phyloP scores from a whole-genome alignment of 2,888 invertebrate genomes.

The Hololepta plana region DNA sequence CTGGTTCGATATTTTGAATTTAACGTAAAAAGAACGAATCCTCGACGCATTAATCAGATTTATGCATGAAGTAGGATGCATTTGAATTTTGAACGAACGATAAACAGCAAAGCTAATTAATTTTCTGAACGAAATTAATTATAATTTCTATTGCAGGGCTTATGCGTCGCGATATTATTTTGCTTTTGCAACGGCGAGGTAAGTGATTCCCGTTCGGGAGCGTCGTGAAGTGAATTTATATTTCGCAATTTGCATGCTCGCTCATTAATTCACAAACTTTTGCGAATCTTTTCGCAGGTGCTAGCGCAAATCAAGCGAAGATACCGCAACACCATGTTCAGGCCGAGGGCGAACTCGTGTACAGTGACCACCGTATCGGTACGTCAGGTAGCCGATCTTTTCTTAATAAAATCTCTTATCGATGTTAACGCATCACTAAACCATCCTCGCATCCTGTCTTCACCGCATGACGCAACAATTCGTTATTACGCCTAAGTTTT shows the following conservation, averaged over 20 bases:
- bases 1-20: too few relatives aligned
- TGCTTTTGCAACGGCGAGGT: conserved; percentile 95
- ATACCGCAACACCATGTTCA: conserved; percentile 55
- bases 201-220: conserved; percentile 16
- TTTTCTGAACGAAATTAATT: conserved; percentile 6
- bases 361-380: conserved; percentile 80
- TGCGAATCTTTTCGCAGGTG: conserved; percentile 28
- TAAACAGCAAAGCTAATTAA: too few relatives aligned
- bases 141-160: conserved; percentile 45
- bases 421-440: too few relatives aligned
- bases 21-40: too few relatives aligned
- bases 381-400: conserved; percentile 40
- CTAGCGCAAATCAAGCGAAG: conserved; percentile 68
- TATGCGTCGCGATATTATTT: conserved; percentile 80
- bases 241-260: not conserved
- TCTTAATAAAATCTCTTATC: too few relatives aligned
- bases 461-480: too few relatives aligned
- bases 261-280: conserved; percentile 1
- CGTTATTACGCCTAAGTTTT: too few relatives aligned
- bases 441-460: too few relatives aligned
- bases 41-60: too few relatives aligned
- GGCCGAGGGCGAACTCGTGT: conserved; percentile 66
- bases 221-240: not conserved
- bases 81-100: too few relatives aligned
- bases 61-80: too few relatives aligned